A percentile compares a stretch with the other conserved stretches of the same genome.
Conservation (phyloP, 2,888 invertebrate species). For the Argynnis bischoffii region DNA sequence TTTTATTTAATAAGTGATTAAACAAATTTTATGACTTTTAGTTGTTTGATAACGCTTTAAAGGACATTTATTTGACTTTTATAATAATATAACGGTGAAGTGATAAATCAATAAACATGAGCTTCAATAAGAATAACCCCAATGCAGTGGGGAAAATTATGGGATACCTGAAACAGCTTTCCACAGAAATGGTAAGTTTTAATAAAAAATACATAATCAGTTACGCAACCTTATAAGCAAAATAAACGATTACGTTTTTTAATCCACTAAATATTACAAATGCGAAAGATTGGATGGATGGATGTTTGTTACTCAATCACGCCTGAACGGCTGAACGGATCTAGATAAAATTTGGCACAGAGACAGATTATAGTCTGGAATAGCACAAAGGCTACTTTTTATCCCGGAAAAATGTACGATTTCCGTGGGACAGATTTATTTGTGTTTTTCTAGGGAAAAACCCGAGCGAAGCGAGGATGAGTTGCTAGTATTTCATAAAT, state of each 20-base stretch:
- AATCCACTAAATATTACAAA: background rate
- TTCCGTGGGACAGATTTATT: too few relatives aligned
- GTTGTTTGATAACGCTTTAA: slow-evolving; percentile 50
- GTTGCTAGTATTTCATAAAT: too few relatives aligned
- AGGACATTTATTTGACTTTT: slow-evolving; percentile 65
- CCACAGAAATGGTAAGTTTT: slow-evolving; percentile 76
- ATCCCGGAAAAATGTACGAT: too few relatives aligned
- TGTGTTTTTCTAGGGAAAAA: too few relatives aligned
- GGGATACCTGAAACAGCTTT: slow-evolving; percentile 77
- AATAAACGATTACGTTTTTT: background rate
- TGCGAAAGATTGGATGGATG: slow-evolving; percentile 21
- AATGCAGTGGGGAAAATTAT: slow-evolving; percentile 78
- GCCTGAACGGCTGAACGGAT: too few relatives aligned
- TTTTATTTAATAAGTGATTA: slow-evolving; percentile 62
- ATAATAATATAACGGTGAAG: slow-evolving; percentile 47
- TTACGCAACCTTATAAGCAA: background rate
- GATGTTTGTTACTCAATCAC: too few relatives aligned
- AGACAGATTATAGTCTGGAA: too few relatives aligned
- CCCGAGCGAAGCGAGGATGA: too few relatives aligned
- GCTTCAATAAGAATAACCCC: slow-evolving; percentile 79
- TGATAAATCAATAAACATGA: slow-evolving; percentile 66
- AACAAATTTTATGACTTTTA: slow-evolving; percentile 38
- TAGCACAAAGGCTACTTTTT: too few relatives aligned
- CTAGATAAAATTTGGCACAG: too few relatives aligned
- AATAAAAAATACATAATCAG: background rate